Evolutionary conservation across 2,888 invertebrate genomes (phyloP).

Genomic region (Hybos culiciformis): DNA sequence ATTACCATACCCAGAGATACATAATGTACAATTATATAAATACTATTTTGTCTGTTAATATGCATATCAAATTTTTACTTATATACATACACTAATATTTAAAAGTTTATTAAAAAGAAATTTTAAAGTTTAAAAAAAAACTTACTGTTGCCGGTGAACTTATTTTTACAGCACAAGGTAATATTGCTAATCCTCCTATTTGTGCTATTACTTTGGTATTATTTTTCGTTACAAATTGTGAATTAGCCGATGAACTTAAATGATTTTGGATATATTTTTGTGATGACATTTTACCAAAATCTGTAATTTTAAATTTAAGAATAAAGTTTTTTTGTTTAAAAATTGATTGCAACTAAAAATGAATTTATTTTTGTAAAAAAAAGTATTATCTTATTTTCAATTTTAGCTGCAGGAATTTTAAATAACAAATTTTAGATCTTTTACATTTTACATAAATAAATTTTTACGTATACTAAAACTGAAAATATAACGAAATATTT

Average conservation of each 20-base stretch:
- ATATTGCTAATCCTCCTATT: slow-evolving; percentile 32
- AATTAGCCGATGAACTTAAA: not conserved
- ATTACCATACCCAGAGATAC: too few relatives aligned
- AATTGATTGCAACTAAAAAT: too few relatives aligned
- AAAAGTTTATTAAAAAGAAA: not conserved
- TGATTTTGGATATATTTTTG: not conserved
- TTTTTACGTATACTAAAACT: too few relatives aligned
- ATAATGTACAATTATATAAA: too few relatives aligned
- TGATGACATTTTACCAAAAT: not conserved
- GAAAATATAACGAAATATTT: too few relatives aligned
- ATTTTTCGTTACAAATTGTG: slow-evolving; percentile 31
- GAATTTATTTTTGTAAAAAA: too few relatives aligned
- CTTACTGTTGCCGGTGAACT: slow-evolving; percentile 36
- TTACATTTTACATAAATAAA: too few relatives aligned
- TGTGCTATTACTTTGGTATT: slow-evolving; percentile 34
- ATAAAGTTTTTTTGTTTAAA: too few relatives aligned
- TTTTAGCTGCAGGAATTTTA: too few relatives aligned
- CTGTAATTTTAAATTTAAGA: not conserved
- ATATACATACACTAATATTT: not conserved
- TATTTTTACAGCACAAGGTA: slow-evolving; percentile 34
- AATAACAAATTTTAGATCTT: too few relatives aligned
- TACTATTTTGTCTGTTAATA: too few relatives aligned
- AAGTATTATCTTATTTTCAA: too few relatives aligned
- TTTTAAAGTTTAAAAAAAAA: slow-evolving; percentile 2
- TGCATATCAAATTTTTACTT: not conserved